Evolutionary conservation across 2,797 vertebrate genomes (phyloP).

Genomic region (Mallotus villosus): DNA sequence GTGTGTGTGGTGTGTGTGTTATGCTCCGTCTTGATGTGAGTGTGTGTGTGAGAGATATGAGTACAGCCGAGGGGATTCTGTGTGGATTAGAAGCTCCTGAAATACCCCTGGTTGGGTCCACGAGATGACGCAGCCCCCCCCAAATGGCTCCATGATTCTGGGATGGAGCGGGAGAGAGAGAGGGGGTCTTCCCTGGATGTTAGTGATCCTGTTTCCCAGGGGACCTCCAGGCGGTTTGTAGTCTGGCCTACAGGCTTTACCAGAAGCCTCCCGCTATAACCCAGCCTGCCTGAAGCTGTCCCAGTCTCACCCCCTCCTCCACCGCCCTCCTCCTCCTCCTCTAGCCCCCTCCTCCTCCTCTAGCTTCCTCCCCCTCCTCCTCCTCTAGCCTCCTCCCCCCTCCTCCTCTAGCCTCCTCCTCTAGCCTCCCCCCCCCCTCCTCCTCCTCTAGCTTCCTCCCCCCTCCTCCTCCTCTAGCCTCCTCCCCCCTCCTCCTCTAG

Average conservation of each 20-base stretch:
- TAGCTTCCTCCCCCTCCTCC: too few relatives aligned
- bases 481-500: too few relatives aligned
- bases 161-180: too few relatives aligned
- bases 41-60: slow-evolving; percentile 41
- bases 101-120: slow-evolving; percentile 61
- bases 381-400: too few relatives aligned
- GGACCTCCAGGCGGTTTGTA: neutral
- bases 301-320: too few relatives aligned
- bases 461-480: too few relatives aligned
- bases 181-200: neutral
- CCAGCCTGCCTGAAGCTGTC: too few relatives aligned
- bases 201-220: neutral
- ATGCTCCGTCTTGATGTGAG: neutral
- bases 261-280: neutral
- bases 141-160: slow-evolving; percentile 40
- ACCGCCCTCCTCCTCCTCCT: too few relatives aligned
- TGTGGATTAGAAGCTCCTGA: slow-evolving; percentile 69
- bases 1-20: neutral
- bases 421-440: too few relatives aligned
- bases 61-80: slow-evolving; percentile 49
- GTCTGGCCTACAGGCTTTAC: neutral
- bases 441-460: too few relatives aligned
- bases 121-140: slow-evolving; percentile 62
- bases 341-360: too few relatives aligned
- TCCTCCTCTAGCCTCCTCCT: too few relatives aligned